Evolutionary conservation across 2,797 vertebrate genomes (phyloP), one percentile per base, ranked within the genome.

Genomic region (Brachyrhaphis roseni): DNA sequence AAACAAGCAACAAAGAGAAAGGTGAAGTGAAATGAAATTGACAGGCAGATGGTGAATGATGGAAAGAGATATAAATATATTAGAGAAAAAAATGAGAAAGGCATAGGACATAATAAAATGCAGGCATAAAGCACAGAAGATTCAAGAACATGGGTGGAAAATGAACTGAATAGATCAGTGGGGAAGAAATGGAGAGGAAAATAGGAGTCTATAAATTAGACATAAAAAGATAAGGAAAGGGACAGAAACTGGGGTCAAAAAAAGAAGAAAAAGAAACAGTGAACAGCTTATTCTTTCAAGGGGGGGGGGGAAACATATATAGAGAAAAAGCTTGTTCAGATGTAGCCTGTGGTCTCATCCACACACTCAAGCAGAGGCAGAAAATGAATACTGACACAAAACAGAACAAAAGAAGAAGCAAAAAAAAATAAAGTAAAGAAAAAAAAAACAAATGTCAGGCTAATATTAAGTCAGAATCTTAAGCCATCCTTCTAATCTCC

Each of bases 61-160:
- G 83, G 84, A 90, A 91, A 91, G 83, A 91, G 89, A 90, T 91
- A 92, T 87, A 90, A 90, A 92, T 87, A 90, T 90, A 92, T 93
- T 88, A 89, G 81, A 78, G 75, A 76, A 77, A 68, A 90, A 90
- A 92, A 90, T 88, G 81, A 91, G 83, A 89, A 87, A 88, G 83
- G 75, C 79, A 83, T 82, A 81, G 78, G 72, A 88, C 80, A 78
- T 74, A 89, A 83, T 88, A 80, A 84, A 87, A 87, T 82, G 79
- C 74, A 77, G 64, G 79, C 70, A 49, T 84, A 84, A 85, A 89
- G 85, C 59, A 79, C 34, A 74, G 80, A 80, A 78, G 73, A 89
- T 45, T 83, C 84, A 80, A 47, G 62, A 86, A 74, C 8, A 26
- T 64, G 82, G 82, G 76, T 85, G 82, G 81, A 84, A 76, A 89